These are phyloP conservation scores for Manis crassicaudata DNA, from an alignment of 2,797 vertebrate species.

Conservation along the genomic window DNA sequence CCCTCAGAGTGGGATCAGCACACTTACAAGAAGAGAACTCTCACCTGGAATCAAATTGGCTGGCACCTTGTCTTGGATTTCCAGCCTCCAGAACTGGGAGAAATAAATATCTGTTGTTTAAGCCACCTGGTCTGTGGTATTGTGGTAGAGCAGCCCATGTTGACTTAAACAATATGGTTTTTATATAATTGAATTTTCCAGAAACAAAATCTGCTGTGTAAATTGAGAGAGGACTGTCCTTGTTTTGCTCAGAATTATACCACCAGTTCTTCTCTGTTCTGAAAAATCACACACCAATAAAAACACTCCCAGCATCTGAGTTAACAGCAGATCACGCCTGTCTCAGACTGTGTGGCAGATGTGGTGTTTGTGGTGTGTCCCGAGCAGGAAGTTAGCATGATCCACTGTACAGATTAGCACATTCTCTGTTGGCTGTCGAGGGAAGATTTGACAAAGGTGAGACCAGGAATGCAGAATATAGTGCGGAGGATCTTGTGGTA, in stretches of 20 bases:
- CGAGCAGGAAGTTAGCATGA: no score
- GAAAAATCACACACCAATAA: background rate
- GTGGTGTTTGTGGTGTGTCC: background rate
- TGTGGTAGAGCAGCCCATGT: background rate
- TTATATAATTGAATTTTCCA: background rate
- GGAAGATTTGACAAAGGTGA: background rate
- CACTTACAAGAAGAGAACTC: background rate
- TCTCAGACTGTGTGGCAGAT: background rate
- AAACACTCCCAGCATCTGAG: background rate
- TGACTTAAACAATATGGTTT: background rate
- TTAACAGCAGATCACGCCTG: background rate
- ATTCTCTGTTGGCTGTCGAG: background rate
- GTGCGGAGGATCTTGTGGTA: background rate
- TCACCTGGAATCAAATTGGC: accelerated
- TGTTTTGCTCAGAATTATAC: background rate
- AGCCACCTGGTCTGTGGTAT: accelerated
- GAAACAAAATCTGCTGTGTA: background rate
- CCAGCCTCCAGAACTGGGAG: background rate
- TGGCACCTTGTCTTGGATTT: background rate
- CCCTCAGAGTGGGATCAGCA: background rate
- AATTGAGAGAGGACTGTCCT: background rate
- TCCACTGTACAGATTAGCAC: background rate
- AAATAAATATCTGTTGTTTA: background rate
- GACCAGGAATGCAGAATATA: accelerated
- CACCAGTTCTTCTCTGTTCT: background rate